Percentiles rank a stretch among this genome's conserved stretches.
These are phyloP conservation scores for Casuarius casuarius DNA, from an alignment of 2,113 vertebrate genomes.

Conservation along the genomic window DNA sequence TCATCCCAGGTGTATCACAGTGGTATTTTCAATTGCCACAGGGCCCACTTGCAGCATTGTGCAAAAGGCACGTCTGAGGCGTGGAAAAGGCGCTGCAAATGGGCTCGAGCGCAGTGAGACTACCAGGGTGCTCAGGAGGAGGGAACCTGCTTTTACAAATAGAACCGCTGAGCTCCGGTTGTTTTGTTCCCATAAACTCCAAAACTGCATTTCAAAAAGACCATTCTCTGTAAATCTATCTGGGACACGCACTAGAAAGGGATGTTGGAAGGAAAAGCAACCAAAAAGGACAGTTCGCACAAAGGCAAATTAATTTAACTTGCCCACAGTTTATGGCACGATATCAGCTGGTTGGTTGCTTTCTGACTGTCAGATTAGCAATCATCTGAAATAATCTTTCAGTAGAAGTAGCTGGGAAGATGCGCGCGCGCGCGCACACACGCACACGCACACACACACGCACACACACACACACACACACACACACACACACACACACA, in stretches of 20 bases:
- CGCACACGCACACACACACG: neutral
- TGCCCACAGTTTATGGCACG: rapidly evolving
- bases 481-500: too few species aligned
- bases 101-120: rapidly evolving
- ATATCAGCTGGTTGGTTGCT: neutral
- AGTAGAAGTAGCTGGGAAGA: neutral
- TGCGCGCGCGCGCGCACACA: rapidly evolving
- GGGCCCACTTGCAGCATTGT: rapidly evolving
- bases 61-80: neutral
- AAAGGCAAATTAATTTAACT: neutral
- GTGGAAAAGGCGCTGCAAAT: rapidly evolving
- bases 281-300: neutral
- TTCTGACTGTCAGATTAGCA: neutral
- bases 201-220: neutral
- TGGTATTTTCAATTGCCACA: neutral
- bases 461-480: neutral
- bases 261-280: neutral
- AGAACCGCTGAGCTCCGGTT: too few species aligned
- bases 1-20: rapidly evolving
- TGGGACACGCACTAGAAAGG: neutral
- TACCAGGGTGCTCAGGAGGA: too few species aligned
- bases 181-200: neutral
- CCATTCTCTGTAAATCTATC: neutral
- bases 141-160: neutral
- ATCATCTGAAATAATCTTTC: neutral